phyloP scores from a whole-genome alignment of 2,113 vertebrate genomes.

The Pelecanoides urinatrix region DNA sequence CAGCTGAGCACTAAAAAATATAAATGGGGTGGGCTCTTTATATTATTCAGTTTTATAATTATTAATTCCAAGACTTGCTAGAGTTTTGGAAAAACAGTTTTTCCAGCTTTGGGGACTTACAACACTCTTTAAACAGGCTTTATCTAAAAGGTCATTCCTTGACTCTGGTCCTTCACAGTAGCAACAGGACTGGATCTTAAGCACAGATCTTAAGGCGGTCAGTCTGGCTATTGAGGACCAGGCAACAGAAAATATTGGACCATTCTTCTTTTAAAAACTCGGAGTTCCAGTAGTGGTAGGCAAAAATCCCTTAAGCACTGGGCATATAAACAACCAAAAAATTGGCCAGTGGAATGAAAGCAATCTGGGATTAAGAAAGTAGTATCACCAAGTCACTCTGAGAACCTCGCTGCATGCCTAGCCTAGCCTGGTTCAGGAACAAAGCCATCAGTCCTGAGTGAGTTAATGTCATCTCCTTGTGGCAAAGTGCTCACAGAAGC shows the following conservation, averaged over 20 bases:
- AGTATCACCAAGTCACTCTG: background rate
- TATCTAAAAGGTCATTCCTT: background rate
- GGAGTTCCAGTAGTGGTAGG: background rate
- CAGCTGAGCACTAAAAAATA: background rate
- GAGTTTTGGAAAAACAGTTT: background rate
- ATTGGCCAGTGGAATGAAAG: background rate
- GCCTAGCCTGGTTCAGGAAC: background rate
- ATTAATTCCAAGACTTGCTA: background rate
- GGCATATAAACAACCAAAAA: background rate
- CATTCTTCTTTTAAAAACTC: background rate
- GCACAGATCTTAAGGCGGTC: background rate
- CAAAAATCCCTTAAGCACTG: background rate
- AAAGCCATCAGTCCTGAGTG: background rate
- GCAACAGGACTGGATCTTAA: background rate
- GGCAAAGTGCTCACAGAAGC: background rate
- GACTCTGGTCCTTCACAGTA: background rate
- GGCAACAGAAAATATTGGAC: background rate
- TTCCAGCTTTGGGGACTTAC: background rate
- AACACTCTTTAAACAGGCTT: background rate
- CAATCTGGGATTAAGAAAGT: background rate
- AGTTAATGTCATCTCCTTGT: background rate
- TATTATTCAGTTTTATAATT: background rate
- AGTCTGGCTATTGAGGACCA: background rate
- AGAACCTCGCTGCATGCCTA: background rate
- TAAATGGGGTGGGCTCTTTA: background rate